A percentile compares a stretch with the other conserved stretches of the same genome.
Evolutionary conservation across 2,888 invertebrate species (phyloP).

Genomic region (Clitarchus hookeri): DNA sequence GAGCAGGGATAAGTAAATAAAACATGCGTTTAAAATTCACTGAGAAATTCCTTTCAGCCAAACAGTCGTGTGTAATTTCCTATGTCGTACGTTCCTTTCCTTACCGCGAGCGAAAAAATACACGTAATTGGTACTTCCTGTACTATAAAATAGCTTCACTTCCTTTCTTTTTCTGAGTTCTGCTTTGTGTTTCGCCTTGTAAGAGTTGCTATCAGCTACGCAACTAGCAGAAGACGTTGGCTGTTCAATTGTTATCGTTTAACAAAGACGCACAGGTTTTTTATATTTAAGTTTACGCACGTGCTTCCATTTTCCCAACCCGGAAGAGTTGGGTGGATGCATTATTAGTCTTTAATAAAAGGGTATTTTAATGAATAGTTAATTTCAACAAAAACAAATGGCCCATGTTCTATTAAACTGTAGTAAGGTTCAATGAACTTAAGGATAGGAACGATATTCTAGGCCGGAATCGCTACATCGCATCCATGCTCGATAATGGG

Average conservation of each 20-base stretch:
- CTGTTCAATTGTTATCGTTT: background rate
- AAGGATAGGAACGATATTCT: too few relatives aligned
- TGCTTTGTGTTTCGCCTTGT: background rate
- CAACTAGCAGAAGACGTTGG: background rate
- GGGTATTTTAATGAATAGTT: too few relatives aligned
- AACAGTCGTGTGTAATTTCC: background rate
- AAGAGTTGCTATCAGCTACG: background rate
- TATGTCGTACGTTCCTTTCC: background rate
- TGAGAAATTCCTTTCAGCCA: background rate
- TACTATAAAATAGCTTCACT: background rate
- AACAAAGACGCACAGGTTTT: background rate
- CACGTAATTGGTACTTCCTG: slow-evolving; percentile 1
- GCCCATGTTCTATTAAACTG: too few relatives aligned
- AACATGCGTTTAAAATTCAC: background rate
- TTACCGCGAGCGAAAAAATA: background rate
- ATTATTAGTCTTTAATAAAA: too few relatives aligned
- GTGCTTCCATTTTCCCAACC: too few relatives aligned
- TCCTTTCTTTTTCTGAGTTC: background rate
- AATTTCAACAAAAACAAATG: too few relatives aligned
- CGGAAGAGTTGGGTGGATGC: too few relatives aligned
- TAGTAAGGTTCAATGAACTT: too few relatives aligned
- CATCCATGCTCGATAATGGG: too few relatives aligned
- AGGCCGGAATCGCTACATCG: too few relatives aligned
- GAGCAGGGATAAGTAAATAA: background rate
- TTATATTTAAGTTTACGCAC: too few relatives aligned